Evolutionary conservation across 1,140 invertebrate species (phyloP).

Genomic region (Euura lappo): DNA sequence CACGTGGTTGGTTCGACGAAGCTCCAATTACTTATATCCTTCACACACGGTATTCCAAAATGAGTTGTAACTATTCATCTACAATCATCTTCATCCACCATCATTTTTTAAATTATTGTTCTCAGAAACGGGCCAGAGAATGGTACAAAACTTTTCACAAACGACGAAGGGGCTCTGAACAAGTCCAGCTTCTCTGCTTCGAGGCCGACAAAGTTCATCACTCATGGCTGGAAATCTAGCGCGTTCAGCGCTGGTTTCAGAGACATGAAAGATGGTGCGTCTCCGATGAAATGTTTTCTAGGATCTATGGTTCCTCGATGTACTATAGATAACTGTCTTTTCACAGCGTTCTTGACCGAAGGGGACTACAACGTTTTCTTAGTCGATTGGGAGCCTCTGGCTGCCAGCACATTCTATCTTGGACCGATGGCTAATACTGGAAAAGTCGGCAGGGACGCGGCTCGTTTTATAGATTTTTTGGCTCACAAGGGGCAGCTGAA

Average conservation of each 20-base stretch:
- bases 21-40: slow-evolving; percentile 47
- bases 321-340: slow-evolving; percentile 13
- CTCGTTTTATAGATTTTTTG: slow-evolving; percentile 67
- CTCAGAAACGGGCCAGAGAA: slow-evolving; percentile 45
- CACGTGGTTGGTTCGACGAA: slow-evolving; percentile 39
- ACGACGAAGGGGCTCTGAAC: slow-evolving; percentile 43
- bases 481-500: slow-evolving; percentile 59
- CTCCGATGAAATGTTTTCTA: neutral
- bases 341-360: slow-evolving; percentile 64
- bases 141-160: slow-evolving; percentile 44
- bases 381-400: slow-evolving; percentile 70
- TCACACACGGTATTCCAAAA: slow-evolving; percentile 50
- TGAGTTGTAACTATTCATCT: neutral
- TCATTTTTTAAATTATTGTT: neutral
- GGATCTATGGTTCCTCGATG: neutral
- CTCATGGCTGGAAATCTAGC: slow-evolving; percentile 77
- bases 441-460: slow-evolving; percentile 68
- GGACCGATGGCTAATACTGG: slow-evolving; percentile 69
- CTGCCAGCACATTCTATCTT: slow-evolving; percentile 70
- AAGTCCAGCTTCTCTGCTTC: slow-evolving; percentile 63
- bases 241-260: slow-evolving; percentile 45
- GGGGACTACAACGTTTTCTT: slow-evolving; percentile 70
- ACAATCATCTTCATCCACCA: too few species aligned
- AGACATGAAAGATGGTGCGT: slow-evolving; percentile 50
- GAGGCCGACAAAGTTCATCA: slow-evolving; percentile 68